A percentile compares a stretch with the other conserved stretches of the same genome.
phyloP scores from a whole-genome alignment of 2,113 vertebrate species.

The Rhineura floridana region DNA sequence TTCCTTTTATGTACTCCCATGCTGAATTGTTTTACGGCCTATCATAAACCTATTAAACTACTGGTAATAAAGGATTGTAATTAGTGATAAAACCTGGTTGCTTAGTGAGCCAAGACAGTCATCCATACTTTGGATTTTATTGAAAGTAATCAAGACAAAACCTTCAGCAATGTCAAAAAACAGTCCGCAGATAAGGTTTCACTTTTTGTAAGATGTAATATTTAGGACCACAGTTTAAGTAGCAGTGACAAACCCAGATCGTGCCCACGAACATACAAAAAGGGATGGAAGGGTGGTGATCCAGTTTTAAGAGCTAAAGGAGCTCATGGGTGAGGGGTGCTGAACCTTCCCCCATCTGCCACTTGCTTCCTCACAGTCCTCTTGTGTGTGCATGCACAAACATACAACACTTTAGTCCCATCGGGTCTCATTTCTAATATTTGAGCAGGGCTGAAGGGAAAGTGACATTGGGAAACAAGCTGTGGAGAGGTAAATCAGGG shows the following conservation, averaged over 20 bases:
- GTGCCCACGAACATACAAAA: neutral
- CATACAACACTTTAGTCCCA: neutral
- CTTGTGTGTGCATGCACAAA: neutral
- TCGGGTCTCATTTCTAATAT: neutral
- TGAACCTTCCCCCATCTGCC: neutral
- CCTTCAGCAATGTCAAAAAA: conserved; percentile 85
- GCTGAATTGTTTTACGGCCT: conserved; percentile 92
- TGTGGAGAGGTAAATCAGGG: neutral
- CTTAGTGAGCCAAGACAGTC: conserved; percentile 89
- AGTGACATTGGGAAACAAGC: neutral
- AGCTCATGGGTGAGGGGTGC: neutral
- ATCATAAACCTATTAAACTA: conserved; percentile 93
- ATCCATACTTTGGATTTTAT: conserved; percentile 86
- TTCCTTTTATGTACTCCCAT: conserved; percentile 84
- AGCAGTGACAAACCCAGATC: neutral
- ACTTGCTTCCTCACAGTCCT: neutral
- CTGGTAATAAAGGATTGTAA: conserved; percentile 93
- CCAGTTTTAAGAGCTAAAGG: neutral
- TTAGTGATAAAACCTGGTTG: conserved; percentile 94
- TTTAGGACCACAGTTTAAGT: neutral
- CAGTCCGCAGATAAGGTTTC: conserved; percentile 43
- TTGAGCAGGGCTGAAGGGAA: neutral
- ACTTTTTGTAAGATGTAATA: conserved; percentile 36
- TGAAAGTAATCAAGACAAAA: conserved; percentile 80
- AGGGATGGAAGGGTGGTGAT: neutral